Percentiles rank a stretch among this genome's conserved stretches.
These are phyloP conservation scores for Alentia gelatinosa DNA, from an alignment of 2,888 invertebrate genomes.

Conservation along the genomic window DNA sequence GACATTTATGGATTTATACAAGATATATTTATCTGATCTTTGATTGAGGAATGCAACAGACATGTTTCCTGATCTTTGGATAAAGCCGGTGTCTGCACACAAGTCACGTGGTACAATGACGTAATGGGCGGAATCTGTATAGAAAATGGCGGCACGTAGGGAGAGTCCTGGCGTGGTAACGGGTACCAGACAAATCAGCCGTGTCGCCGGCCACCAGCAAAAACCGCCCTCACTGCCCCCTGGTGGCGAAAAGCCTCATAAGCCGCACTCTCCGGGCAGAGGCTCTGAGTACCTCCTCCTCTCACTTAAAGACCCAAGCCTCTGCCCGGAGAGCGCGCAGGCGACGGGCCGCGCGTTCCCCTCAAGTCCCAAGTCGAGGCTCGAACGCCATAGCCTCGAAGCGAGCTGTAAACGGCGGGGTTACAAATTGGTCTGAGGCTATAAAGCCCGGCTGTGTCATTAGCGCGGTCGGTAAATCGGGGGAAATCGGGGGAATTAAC, in stretches of 20 bases:
- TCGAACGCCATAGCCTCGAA: slow-evolving; percentile 15
- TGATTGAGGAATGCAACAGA: too few relatives aligned
- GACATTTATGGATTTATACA: too few relatives aligned
- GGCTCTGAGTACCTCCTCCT: background rate
- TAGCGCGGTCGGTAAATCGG: slow-evolving; percentile 32
- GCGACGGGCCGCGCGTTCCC: background rate
- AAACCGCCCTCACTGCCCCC: background rate
- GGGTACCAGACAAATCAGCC: too few relatives aligned
- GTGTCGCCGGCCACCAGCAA: too few relatives aligned
- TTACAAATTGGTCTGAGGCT: slow-evolving; percentile 35
- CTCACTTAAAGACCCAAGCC: background rate
- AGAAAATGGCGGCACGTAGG: too few relatives aligned
- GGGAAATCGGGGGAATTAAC: background rate
- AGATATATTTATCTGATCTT: too few relatives aligned
- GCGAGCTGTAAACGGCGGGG: background rate
- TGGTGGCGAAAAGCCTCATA: background rate
- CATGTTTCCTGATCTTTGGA: too few relatives aligned
- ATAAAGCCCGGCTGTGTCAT: slow-evolving; percentile 18
- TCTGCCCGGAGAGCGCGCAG: background rate
- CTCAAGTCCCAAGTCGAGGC: background rate
- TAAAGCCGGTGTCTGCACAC: too few relatives aligned
- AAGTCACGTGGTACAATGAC: too few relatives aligned
- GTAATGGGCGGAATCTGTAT: too few relatives aligned
- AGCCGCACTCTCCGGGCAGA: background rate
- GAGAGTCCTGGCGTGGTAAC: too few relatives aligned